Conservation (phyloP, 2,888 invertebrate species). For the Drosophila conformis region DNA sequence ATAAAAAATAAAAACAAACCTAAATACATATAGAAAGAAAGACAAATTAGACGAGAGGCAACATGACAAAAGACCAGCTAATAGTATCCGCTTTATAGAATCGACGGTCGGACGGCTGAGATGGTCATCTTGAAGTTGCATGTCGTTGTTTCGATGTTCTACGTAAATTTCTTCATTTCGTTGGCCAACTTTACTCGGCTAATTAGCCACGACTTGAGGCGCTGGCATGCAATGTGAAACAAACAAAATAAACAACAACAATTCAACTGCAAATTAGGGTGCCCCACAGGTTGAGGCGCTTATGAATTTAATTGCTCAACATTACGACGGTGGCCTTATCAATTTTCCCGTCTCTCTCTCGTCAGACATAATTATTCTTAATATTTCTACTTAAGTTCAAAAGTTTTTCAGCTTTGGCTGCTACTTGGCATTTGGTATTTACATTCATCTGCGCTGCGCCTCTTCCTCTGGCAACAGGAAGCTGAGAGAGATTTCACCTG, state of each 20-base stretch:
- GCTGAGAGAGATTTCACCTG: constrained; percentile 74
- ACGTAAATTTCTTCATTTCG: constrained; percentile 75
- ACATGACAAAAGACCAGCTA: constrained; percentile 62
- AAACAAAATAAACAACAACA: constrained; percentile 22
- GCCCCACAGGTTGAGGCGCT: constrained; percentile 63
- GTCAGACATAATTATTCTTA: constrained; percentile 75
- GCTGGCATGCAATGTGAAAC: constrained; percentile 66
- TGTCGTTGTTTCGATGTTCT: constrained; percentile 45
- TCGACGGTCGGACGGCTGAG: constrained; percentile 26
- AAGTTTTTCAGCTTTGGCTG: background rate
- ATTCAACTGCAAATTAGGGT: constrained; percentile 68
- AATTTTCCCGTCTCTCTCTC: constrained; percentile 52
- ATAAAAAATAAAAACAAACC: constrained; percentile 35
- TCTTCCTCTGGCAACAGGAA: constrained; percentile 70
- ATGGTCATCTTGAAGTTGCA: constrained; percentile 35
- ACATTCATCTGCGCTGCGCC: constrained; percentile 37
- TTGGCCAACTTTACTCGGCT: constrained; percentile 66
- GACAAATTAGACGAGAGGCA: constrained; percentile 53
- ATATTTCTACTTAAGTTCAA: constrained; percentile 48
- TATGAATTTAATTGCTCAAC: constrained; percentile 78
- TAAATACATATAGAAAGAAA: constrained; percentile 24
- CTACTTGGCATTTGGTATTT: constrained; percentile 4
- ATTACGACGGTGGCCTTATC: constrained; percentile 66
- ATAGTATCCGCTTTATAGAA: constrained; percentile 58
- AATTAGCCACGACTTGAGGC: constrained; percentile 75